These are phyloP conservation scores for Chaenodraco wilsoni DNA, from an alignment of 2,797 vertebrate species.

Conservation along the genomic window DNA sequence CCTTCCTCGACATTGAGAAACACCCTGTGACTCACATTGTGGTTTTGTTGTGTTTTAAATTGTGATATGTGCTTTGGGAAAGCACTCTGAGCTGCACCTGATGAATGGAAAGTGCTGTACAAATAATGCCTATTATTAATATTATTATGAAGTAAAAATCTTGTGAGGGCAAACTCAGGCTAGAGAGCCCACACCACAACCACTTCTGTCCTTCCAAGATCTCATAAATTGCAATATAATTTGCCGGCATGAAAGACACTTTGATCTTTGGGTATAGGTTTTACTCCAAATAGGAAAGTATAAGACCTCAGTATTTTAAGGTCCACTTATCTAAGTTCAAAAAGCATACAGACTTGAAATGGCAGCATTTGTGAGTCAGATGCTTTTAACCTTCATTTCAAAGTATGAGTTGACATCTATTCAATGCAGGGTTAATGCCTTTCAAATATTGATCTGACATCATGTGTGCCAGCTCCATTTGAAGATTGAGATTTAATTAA, in stretches of 20 bases:
- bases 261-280: constrained; percentile 6
- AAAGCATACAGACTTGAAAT: not conserved
- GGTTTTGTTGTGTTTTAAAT: too few species aligned
- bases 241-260: constrained; percentile 5
- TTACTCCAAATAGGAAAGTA: constrained; percentile 2
- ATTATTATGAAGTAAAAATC: constrained; percentile 3
- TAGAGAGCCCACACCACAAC: not conserved
- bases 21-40: too few species aligned
- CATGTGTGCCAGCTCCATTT: constrained; percentile 15
- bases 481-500: constrained; percentile 32
- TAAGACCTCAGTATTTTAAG: not conserved
- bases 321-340: not conserved
- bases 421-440: constrained; percentile 19
- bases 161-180: constrained; percentile 21
- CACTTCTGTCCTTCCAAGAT: constrained; percentile 9
- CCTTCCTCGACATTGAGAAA: too few species aligned
- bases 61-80: too few species aligned
- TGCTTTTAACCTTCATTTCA: not conserved
- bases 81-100: too few species aligned
- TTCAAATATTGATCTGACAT: constrained; percentile 30
- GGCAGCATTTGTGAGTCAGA: not conserved
- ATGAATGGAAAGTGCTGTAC: too few species aligned
- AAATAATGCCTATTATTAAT: too few species aligned
- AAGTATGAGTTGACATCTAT: constrained; percentile 21
- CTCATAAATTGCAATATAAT: constrained; percentile 7